Conservation (phyloP, 2,113 vertebrate genomes). For the Dromiciops gliroides region DNA sequence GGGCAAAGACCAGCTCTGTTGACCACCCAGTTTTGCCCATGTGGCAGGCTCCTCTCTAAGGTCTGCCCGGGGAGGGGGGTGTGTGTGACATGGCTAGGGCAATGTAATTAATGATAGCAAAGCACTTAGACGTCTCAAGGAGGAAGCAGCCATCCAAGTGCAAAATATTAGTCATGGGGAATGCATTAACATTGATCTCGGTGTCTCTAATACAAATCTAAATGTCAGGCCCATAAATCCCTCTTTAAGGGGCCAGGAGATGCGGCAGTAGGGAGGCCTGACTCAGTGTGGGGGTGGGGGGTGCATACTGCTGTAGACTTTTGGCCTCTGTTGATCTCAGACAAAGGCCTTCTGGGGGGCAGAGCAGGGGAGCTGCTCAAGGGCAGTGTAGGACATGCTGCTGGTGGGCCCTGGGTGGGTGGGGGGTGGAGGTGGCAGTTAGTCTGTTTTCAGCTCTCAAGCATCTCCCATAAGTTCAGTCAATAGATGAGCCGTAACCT, state of each 20-base stretch:
- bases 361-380: not conserved
- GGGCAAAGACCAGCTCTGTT: not conserved
- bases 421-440: too few relatives aligned
- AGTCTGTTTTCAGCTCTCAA: not conserved
- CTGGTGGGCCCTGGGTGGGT: not conserved
- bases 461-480: not conserved
- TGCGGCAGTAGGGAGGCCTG: not conserved
- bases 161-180: not conserved
- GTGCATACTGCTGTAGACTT: not conserved
- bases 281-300: not conserved
- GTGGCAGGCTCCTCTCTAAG: not conserved
- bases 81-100: not conserved
- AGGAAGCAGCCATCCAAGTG: slow-evolving; percentile 1
- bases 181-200: not conserved
- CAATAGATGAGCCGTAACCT: not conserved
- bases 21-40: not conserved
- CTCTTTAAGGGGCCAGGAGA: not conserved
- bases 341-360: not conserved
- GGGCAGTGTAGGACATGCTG: not conserved
- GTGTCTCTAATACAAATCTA: not conserved
- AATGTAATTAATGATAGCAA: not conserved
- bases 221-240: slow-evolving; percentile 1
- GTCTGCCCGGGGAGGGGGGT: not conserved
- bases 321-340: not conserved
- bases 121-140: not conserved